Base-by-base conservation (phyloP, 2,888 invertebrate genomes). In the Ditula angustiorana region DNA sequence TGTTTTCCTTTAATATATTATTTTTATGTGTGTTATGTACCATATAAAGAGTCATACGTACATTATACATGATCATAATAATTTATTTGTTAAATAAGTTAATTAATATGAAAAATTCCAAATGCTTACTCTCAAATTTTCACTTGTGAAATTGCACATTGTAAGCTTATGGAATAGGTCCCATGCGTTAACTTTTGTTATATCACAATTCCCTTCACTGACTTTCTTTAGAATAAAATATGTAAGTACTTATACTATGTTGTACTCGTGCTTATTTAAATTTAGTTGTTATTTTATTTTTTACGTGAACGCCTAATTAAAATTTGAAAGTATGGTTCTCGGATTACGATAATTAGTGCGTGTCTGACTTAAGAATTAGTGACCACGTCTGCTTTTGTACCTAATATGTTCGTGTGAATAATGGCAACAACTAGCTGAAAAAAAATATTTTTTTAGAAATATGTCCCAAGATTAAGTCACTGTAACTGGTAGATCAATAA, bases 261-360 rank as follows among this genome's bases (percentile, higher is more conserved):
- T 37, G 10, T 46, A 37, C n/a, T n/a, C 24, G 19, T 35, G 19
- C 11, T 37, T 53, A 63, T 11, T 59, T 53, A 30, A 59, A 35
- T 57, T 35, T 30, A 44, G 58, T 52, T 53, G 23, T 56, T 66
- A 49, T 44, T 50, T 21, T 56, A 28, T 33, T 24, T 50, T 52
- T 60, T 56, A 26, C 37, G 56, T 21, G 26, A 33, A 33, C 16
- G 28, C 35, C 46, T 64, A 59, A 53, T 53, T 58, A 58, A 58
- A 52, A 58, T 59, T 64, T 64, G 64, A 64, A 64, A 64, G 64
- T 64, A 46, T 64, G 53, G 63, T 52, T 35, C 57, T 26, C 46
- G 37, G 41, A 11, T n/a, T 35, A 24, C 16, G 28, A 26, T 59
- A 64, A 59, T 52, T 59, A 59, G 59, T 64, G 64, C 64, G 30